Evolutionary conservation across 2,113 vertebrate genomes (phyloP).

Genomic region (Elanoides forficatus): DNA sequence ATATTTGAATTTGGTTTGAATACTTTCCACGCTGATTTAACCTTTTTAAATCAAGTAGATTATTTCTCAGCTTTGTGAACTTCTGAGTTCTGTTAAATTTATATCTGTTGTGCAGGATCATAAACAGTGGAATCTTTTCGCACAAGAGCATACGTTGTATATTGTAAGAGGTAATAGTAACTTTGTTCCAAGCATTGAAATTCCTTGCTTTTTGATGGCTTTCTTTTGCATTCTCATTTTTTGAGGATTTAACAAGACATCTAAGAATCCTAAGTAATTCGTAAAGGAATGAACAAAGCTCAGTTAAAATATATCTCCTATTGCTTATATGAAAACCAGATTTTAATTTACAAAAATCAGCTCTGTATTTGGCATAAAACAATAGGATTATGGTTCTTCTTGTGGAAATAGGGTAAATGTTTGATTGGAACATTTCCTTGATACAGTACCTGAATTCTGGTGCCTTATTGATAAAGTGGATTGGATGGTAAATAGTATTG

Average conservation of each 20-base stretch:
- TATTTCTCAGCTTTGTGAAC: not conserved
- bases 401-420: not conserved
- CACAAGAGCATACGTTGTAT: not conserved
- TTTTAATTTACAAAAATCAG: not conserved
- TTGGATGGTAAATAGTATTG: not conserved
- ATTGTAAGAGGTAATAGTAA: not conserved
- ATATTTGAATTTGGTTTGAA: not conserved
- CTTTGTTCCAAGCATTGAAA: not conserved
- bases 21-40: not conserved
- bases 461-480: not conserved
- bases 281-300: not conserved
- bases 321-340: not conserved
- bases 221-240: not conserved
- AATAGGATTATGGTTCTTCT: not conserved
- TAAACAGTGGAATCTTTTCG: not conserved
- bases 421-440: not conserved
- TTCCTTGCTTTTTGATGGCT: not conserved
- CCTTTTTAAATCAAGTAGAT: not conserved
- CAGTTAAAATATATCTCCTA: not conserved
- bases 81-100: not conserved
- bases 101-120: not conserved
- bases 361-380: not conserved
- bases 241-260: not conserved
- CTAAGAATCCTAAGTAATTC: not conserved
- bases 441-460: not conserved